These are phyloP conservation scores for Pangasius macronema DNA, from an alignment of 2,797 vertebrate genomes.

Conservation along the genomic window DNA sequence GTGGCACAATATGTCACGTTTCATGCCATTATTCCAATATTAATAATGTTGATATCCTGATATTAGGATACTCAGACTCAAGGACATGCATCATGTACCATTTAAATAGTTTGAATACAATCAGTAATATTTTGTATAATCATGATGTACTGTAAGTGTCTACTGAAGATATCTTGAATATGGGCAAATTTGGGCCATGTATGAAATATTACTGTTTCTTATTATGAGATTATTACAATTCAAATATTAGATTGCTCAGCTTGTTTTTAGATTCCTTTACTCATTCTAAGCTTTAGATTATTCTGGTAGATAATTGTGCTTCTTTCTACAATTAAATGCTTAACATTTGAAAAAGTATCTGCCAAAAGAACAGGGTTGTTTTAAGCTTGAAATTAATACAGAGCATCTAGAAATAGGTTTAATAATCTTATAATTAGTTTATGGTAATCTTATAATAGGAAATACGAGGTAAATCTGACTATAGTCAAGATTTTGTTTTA, in stretches of 20 bases:
- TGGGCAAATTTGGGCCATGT: not conserved
- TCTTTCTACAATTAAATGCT: not conserved
- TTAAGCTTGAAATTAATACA: not conserved
- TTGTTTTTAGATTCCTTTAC: not conserved
- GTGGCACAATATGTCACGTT: not conserved
- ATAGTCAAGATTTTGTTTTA: not conserved
- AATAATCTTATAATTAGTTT: not conserved
- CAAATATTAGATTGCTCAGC: not conserved
- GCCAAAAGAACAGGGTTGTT: not conserved
- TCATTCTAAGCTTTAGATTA: not conserved
- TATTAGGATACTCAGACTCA: not conserved
- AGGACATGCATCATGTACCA: not conserved
- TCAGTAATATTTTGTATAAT: not conserved
- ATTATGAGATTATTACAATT: not conserved
- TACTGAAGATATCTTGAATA: not conserved
- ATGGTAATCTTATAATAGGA: not conserved
- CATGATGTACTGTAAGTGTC: not conserved
- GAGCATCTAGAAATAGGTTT: not conserved
- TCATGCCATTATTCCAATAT: not conserved
- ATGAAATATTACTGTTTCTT: not conserved
- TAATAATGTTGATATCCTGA: not conserved
- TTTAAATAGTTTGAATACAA: not conserved
- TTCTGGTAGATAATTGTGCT: not conserved
- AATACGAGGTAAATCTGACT: not conserved
- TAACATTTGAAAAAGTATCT: not conserved